A percentile compares a stretch with the other conserved stretches of the same genome.
Conservation (phyloP, 2,113 vertebrate species). For the Hypocryptadius cinnamomeus region DNA sequence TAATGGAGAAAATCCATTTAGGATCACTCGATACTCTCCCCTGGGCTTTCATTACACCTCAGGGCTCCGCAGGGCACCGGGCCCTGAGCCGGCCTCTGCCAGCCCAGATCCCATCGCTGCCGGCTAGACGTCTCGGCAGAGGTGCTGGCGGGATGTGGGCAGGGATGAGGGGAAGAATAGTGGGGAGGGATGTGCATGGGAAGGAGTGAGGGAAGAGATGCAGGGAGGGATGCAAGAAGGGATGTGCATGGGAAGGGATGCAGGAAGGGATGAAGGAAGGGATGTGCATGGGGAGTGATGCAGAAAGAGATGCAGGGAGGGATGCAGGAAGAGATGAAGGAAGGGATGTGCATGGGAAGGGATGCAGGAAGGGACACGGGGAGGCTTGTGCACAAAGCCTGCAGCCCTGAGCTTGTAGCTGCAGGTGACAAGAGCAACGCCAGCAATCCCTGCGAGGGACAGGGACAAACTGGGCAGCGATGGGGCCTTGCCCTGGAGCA, state of each 20-base stretch:
- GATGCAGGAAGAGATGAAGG: background rate
- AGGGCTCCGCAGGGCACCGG: background rate
- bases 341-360: background rate
- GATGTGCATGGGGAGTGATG: background rate
- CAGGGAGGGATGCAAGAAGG: background rate
- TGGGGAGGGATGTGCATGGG: background rate
- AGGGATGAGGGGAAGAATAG: background rate
- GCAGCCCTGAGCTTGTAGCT: background rate
- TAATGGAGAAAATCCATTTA: slow-evolving; percentile 62
- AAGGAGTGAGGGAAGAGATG: background rate
- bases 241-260: background rate
- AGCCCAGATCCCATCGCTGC: background rate
- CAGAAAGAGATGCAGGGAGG: no score
- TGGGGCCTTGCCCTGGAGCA: background rate
- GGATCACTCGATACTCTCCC: slow-evolving; percentile 30
- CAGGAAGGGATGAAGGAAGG: background rate
- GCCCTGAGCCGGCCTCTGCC: background rate
- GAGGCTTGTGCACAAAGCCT: background rate
- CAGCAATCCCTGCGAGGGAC: background rate
- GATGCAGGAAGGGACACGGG: background rate
- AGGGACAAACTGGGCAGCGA: rapidly evolving
- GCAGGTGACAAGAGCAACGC: background rate
- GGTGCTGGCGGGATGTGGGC: rapidly evolving
- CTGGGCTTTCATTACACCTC: slow-evolving; percentile 26
- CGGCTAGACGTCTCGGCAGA: background rate